Conservation (phyloP, 2,797 vertebrate genomes). For the Eremophila alpestris region DNA sequence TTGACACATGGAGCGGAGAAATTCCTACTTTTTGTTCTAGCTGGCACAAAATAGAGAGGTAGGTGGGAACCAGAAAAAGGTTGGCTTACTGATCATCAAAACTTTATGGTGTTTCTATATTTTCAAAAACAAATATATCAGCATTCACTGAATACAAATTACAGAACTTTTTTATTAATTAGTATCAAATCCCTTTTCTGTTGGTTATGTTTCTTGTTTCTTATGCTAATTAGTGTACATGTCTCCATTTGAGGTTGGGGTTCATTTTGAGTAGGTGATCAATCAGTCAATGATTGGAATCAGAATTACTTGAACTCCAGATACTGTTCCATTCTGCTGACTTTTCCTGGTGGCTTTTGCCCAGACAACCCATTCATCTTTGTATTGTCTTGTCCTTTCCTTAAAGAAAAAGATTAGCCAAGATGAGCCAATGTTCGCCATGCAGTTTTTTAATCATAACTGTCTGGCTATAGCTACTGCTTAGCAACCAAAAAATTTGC, state of each 20-base stretch:
- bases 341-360: neutral
- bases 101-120: neutral
- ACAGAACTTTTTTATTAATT: neutral
- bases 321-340: neutral
- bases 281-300: accelerated
- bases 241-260: neutral
- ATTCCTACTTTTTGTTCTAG: neutral
- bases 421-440: neutral
- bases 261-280: neutral
- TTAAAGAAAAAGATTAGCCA: neutral
- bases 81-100: neutral
- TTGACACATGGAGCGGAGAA: accelerated
- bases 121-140: neutral
- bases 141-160: neutral
- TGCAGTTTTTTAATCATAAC: neutral
- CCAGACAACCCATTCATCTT: neutral
- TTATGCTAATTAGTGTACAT: neutral
- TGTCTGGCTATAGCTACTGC: neutral
- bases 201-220: neutral
- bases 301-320: neutral
- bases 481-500: neutral
- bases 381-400: neutral
- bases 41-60: neutral
- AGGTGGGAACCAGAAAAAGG: neutral
- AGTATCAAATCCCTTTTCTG: neutral